Evolutionary conservation across 2,797 vertebrate species (phyloP).

Genomic region (Galagoides demidoff): DNA sequence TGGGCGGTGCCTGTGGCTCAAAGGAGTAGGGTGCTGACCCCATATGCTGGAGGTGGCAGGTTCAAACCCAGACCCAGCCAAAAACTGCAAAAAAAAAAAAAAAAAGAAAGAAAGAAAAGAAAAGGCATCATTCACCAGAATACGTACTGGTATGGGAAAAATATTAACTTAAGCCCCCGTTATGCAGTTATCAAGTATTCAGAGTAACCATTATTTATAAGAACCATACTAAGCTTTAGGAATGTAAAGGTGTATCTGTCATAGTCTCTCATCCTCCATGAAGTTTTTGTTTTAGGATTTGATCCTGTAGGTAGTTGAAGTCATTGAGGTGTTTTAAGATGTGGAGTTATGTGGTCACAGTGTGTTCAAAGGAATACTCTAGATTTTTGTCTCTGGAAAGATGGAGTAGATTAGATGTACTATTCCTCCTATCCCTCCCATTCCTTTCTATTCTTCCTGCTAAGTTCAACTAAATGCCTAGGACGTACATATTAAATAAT

Average conservation of each 20-base stretch:
- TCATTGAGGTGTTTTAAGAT: constrained; percentile 55
- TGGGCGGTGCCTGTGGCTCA: not conserved
- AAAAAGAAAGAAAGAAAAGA: not conserved
- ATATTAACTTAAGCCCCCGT: not conserved
- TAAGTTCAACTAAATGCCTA: constrained; percentile 19
- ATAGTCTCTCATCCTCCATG: constrained; percentile 9
- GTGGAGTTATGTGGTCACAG: constrained; percentile 1
- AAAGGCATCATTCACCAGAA: constrained; percentile 26
- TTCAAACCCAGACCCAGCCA: too few relatives aligned
- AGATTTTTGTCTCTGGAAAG: constrained; percentile 47
- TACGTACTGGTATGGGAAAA: not conserved
- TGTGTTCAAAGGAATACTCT: constrained; percentile 14
- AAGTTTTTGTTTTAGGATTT: constrained; percentile 47
- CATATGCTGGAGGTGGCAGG: too few relatives aligned
- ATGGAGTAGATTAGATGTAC: not conserved
- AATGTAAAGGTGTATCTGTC: not conserved
- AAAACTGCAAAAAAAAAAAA: too few relatives aligned
- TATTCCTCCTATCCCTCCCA: not conserved
- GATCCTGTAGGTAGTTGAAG: not conserved
- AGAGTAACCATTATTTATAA: constrained; percentile 33
- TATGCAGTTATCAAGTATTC: constrained; percentile 23
- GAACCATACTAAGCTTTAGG: not conserved
- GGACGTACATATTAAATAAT: constrained; percentile 10
- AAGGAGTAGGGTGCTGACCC: too few relatives aligned
- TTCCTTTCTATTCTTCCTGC: not conserved